Base-by-base conservation (phyloP, 2,797 vertebrate species). In the Betta splendens region DNA sequence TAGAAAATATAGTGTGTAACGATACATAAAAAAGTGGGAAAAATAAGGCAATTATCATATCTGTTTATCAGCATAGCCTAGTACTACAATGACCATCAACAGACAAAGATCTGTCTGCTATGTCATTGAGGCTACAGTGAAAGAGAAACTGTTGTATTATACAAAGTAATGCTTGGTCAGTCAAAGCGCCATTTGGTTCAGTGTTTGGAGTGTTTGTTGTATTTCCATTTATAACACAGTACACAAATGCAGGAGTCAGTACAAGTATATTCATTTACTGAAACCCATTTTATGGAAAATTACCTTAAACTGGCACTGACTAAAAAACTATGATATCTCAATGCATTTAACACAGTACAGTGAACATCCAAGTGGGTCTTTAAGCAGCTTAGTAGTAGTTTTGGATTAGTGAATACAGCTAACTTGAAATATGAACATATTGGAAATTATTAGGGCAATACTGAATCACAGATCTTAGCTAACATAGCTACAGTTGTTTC, bases 211-310 rank as follows among this genome's bases (percentile, higher is more conserved):
- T 5, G n/a, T 55, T 54, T 31, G 6, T 20, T 31, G 16, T 6
- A 2, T 37, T 54, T 50, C 40, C 46, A 53, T 64, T 56, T 69
- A 47, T 63, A 60, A n/a, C n/a, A n/a, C n/a, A n/a, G n/a, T n/a
- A n/a, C n/a, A n/a, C n/a, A n/a, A n/a, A n/a, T n/a, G n/a, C n/a
- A n/a, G n/a, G n/a, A n/a, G n/a, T n/a, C n/a, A n/a, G n/a, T n/a
- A n/a, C n/a, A n/a, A n/a, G n/a, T n/a, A n/a, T n/a, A n/a, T n/a
- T n/a, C n/a, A n/a, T n/a, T n/a, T n/a, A n/a, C n/a, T 7, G 15
- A 15, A 49, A 37, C 2, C 1, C 3, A 0, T 1, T 9, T 36
- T 25, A n/a, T 0, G 0, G 7, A 23, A 11, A 20, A 9, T 46
- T 10, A 5, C 8, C 20, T 44, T 3, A 7, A 33, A 2, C n/a